Conservation (phyloP, 2,113 vertebrate genomes). For the Cyanocitta stelleri region DNA sequence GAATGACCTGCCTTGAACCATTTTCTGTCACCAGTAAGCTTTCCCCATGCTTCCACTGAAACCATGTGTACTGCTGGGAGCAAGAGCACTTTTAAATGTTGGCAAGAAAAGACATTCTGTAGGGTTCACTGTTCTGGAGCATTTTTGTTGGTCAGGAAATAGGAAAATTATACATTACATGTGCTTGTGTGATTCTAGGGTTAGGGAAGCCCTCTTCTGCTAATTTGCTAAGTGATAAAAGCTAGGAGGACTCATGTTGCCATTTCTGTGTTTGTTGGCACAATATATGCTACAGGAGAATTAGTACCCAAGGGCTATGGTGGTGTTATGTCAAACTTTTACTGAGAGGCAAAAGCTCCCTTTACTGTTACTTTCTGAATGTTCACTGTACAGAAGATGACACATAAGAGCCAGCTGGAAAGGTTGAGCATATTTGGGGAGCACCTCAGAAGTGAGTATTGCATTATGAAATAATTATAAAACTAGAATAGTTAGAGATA, state of each 20-base stretch:
- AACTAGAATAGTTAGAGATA: background rate
- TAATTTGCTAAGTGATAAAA: background rate
- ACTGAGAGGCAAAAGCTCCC: background rate
- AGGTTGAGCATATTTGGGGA: background rate
- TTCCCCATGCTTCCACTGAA: background rate
- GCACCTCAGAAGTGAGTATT: background rate
- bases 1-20: background rate
- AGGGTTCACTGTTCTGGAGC: background rate
- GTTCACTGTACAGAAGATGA: background rate
- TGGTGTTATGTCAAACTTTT: background rate
- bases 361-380: background rate
- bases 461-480: background rate
- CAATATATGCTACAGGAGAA: background rate
- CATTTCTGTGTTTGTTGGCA: background rate
- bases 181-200: background rate
- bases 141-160: background rate
- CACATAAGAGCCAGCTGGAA: fast-evolving
- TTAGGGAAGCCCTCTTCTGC: background rate
- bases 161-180: background rate
- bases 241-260: background rate
- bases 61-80: background rate
- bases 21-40: background rate
- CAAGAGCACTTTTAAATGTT: background rate
- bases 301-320: background rate
- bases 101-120: background rate